Evolutionary conservation across 2,113 vertebrate species (phyloP), one percentile per base, ranked within the genome.

Genomic region (Takifugu flavidus): DNA sequence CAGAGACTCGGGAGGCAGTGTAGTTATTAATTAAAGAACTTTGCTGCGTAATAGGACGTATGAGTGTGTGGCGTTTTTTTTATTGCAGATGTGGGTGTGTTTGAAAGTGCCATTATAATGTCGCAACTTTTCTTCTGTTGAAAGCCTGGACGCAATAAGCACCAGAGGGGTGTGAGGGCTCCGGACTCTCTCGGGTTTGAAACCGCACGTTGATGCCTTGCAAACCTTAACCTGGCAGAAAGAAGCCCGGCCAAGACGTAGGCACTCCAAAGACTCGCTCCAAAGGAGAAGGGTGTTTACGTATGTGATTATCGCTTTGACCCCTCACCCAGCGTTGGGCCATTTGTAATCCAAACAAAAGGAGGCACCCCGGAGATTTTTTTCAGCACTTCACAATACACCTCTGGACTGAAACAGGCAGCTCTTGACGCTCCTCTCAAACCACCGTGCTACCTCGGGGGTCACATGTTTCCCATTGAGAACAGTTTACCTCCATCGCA

Each of bases 401-500:
- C 65, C 80, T 56, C 65, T 77, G 62, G 29, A 69, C 62, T 49
- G 56, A 74, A 78, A 64, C 54, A 56, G 74, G 62, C n/a, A 50
- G 61, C 69, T 67, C 72, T 60, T 5, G 20, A 43, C 34, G 3
- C 58, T 79, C 63, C 71, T 71, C 69, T 73, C 59, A 59, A 55
- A 86, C 78, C 72, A 61, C 64, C 70, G 67, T 59, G 67, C 81
- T 61, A 81, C 80, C 79, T 79, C 39, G 58, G 58, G 70, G 75
- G 74, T 89, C 89, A 90, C 88, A 87, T 89, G 86, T 83, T 91
- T 90, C 85, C 80, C 73, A 89, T 90, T 89, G 77, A 84, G 78
- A 85, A 74, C 80, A 82, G 79, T 90, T 90, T 84, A 89, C 82
- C 82, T 87, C 84, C 83, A 88, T 83, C 75, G 53, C 82, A 79